phyloP scores from a whole-genome alignment of 2,888 invertebrate genomes.

The Muschampia plurimacula region DNA sequence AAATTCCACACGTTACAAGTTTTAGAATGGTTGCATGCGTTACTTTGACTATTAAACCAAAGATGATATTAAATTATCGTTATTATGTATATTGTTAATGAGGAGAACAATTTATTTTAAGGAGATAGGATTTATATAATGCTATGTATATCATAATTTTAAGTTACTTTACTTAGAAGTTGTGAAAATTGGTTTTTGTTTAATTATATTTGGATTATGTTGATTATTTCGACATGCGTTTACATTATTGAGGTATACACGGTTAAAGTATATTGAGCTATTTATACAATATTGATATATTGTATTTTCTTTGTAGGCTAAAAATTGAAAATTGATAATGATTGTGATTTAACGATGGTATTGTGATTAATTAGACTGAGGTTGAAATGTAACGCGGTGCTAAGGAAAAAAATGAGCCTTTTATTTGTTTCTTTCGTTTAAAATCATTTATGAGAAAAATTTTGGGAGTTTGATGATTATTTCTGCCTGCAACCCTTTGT shows the following conservation, averaged over 20 bases:
- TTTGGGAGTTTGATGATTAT: background rate
- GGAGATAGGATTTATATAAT: conserved; percentile 19
- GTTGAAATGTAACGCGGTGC: conserved; percentile 45
- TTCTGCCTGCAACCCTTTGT: background rate
- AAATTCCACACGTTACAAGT: background rate
- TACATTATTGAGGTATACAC: too few relatives aligned
- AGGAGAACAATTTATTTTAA: conserved; percentile 44
- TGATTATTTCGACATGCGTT: background rate
- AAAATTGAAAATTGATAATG: conserved; percentile 40
- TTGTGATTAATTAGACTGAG: conserved; percentile 64
- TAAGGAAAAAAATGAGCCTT: conserved; percentile 35
- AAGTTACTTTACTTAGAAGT: background rate
- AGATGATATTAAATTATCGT: conserved; percentile 76
- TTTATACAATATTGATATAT: background rate
- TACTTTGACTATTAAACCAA: conserved; percentile 69
- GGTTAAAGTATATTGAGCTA: too few relatives aligned
- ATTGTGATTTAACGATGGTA: conserved; percentile 44
- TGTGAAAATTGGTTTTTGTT: conserved; percentile 16
- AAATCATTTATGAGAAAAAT: background rate
- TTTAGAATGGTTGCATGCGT: conserved; percentile 56
- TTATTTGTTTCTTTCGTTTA: conserved; percentile 9
- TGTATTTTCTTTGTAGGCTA: background rate
- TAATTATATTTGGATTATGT: conserved; percentile 12
- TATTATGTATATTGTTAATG: conserved; percentile 50
- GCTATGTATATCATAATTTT: conserved; percentile 19